Conservation (phyloP, 2,797 vertebrate genomes). For the Poecilia velifera region DNA sequence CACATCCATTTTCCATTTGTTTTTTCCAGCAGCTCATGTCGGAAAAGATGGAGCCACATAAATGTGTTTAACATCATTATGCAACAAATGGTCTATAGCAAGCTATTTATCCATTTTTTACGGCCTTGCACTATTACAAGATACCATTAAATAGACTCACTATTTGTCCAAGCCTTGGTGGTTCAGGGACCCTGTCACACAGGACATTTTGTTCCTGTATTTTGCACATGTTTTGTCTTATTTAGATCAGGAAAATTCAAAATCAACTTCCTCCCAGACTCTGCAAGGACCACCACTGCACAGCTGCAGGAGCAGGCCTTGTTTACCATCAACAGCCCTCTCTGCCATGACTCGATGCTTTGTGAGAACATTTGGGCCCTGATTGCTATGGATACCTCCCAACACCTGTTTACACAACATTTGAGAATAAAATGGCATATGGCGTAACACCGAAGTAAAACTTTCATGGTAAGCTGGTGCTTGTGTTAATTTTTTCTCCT, state of each 20-base stretch:
- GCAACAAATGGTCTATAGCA: background rate
- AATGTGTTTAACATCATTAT: slow-evolving; percentile 8
- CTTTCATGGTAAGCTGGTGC: background rate
- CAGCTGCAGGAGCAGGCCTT: slow-evolving; percentile 19
- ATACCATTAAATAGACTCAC: background rate
- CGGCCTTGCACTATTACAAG: background rate
- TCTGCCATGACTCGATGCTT: slow-evolving; percentile 35
- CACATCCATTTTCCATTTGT: background rate
- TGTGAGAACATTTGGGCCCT: slow-evolving; percentile 25
- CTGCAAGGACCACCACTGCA: slow-evolving; percentile 28
- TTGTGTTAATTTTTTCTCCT: background rate
- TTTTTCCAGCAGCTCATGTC: background rate
- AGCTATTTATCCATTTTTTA: background rate
- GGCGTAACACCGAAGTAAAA: background rate
- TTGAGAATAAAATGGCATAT: slow-evolving; percentile 11
- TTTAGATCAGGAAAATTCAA: background rate
- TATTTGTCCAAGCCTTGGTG: background rate
- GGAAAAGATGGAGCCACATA: background rate
- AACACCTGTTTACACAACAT: slow-evolving; percentile 49
- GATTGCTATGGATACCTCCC: slow-evolving; percentile 22
- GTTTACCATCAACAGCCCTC: slow-evolving; percentile 62
- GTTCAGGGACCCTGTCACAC: background rate
- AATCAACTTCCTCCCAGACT: background rate
- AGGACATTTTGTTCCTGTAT: background rate
- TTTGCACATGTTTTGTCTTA: background rate